phyloP scores from a whole-genome alignment of 1,140 invertebrate genomes.

The Chymomyza costata region DNA sequence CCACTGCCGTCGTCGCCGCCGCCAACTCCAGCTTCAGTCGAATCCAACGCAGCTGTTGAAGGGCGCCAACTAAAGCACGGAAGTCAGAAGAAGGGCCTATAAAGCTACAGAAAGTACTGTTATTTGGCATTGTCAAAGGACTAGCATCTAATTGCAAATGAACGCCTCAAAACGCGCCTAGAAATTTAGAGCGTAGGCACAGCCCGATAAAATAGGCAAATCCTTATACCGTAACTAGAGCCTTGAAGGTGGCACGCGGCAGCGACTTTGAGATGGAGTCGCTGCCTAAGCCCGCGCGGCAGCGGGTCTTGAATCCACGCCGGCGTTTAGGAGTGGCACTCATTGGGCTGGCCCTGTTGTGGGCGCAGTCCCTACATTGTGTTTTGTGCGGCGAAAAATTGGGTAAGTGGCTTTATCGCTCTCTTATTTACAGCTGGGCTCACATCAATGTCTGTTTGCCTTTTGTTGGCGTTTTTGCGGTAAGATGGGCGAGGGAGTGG shows the following conservation, averaged over 20 bases:
- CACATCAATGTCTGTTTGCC: constrained; percentile 15
- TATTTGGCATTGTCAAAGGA: background rate
- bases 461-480: constrained; percentile 2
- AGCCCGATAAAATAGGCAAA: constrained; percentile 31
- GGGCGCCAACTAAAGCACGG: constrained; percentile 14
- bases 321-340: constrained; percentile 26
- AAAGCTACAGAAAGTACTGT: background rate
- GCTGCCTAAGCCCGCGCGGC: background rate
- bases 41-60: constrained; percentile 26
- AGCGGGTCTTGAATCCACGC: constrained; percentile 1
- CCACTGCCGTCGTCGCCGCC: too few species aligned
- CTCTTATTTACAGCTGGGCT: constrained; percentile 41
- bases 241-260: constrained; percentile 4
- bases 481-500: too few species aligned
- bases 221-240: constrained; percentile 33
- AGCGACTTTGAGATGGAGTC: constrained; percentile 28
- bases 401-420: constrained; percentile 52
- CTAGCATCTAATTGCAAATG: constrained; percentile 41
- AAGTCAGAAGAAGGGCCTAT: constrained; percentile 12
- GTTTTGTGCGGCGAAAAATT: constrained; percentile 65
- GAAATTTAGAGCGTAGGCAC: constrained; percentile 8
- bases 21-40: too few species aligned
- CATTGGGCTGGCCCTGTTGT: constrained; percentile 35
- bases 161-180: constrained; percentile 16
- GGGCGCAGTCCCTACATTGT: constrained; percentile 34